Percentiles rank a stretch among this genome's conserved stretches.
These are phyloP conservation scores for Drosophila infuscata DNA, from an alignment of 2,888 invertebrate species.

Conservation along the genomic window DNA sequence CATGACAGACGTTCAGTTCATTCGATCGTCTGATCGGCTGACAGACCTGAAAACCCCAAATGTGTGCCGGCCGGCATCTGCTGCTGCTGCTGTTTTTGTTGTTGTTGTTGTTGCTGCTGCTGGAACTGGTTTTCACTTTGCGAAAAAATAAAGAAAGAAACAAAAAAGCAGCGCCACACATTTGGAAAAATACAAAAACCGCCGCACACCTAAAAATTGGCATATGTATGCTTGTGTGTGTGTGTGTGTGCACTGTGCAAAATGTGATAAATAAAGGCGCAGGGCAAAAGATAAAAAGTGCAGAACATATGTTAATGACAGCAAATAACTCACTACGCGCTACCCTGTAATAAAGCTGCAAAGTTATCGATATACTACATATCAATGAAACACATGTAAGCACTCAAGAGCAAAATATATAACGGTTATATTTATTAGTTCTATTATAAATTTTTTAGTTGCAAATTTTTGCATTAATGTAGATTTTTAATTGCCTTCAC, in stretches of 20 bases:
- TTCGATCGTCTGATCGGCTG: slow-evolving; percentile 53
- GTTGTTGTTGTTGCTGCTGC: slow-evolving; percentile 22
- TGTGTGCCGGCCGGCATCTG: slow-evolving; percentile 80
- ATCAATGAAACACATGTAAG: background rate
- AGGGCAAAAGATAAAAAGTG: slow-evolving; percentile 33
- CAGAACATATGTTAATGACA: slow-evolving; percentile 26
- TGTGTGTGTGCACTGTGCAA: slow-evolving; percentile 36
- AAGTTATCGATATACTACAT: background rate
- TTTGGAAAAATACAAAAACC: slow-evolving; percentile 65
- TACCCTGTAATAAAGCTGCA: slow-evolving; percentile 27
- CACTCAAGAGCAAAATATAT: background rate
- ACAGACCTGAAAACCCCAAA: slow-evolving; percentile 59
- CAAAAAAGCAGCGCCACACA: slow-evolving; percentile 46
- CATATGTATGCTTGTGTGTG: background rate
- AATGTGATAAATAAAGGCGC: slow-evolving; percentile 64
- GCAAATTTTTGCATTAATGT: background rate
- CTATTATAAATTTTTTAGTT: background rate
- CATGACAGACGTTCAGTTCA: slow-evolving; percentile 22
- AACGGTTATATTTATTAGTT: background rate
- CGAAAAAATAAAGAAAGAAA: slow-evolving; percentile 49
- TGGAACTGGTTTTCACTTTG: slow-evolving; percentile 76
- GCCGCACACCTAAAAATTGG: slow-evolving; percentile 14
- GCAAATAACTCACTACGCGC: background rate
- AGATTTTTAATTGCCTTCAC: background rate
- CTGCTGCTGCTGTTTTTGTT: slow-evolving; percentile 13